These are phyloP conservation scores for Catharus bicknelli DNA, from an alignment of 2,113 vertebrate species.

Conservation along the genomic window DNA sequence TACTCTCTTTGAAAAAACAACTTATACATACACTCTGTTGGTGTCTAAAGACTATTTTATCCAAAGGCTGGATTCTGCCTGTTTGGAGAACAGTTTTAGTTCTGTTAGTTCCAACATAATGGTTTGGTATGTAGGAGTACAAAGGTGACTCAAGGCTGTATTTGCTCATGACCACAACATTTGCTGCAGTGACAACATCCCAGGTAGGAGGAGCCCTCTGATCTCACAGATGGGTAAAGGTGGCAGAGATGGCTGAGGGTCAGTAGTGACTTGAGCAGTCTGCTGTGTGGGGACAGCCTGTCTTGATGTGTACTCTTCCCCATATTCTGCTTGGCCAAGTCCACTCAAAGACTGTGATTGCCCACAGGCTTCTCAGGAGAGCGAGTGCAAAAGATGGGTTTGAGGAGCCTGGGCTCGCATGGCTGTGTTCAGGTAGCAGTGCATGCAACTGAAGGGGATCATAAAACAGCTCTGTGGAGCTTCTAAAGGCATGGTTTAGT, in stretches of 20 bases:
- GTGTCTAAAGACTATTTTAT: neutral
- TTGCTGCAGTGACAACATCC: neutral
- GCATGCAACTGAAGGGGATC: neutral
- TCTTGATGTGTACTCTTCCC: neutral
- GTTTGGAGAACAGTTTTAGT: neutral
- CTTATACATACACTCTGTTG: neutral
- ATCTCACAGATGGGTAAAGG: neutral
- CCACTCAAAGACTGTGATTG: neutral
- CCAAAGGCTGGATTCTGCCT: neutral
- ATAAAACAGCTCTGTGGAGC: neutral
- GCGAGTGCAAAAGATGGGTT: rapidly evolving
- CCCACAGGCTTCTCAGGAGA: rapidly evolving
- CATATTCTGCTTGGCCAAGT: neutral
- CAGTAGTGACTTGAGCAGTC: neutral
- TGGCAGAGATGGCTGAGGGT: neutral
- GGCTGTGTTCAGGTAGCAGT: rapidly evolving
- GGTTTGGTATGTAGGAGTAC: neutral
- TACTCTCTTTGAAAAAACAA: neutral
- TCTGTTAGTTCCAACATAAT: neutral
- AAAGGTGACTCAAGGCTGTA: neutral
- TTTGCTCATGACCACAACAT: neutral
- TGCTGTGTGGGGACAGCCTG: neutral
- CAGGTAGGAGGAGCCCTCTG: neutral
- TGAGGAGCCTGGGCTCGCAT: rapidly evolving
- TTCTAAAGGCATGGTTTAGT: neutral